phyloP scores from a whole-genome alignment of 2,888 invertebrate genomes.

The Argyra leucocephala region DNA sequence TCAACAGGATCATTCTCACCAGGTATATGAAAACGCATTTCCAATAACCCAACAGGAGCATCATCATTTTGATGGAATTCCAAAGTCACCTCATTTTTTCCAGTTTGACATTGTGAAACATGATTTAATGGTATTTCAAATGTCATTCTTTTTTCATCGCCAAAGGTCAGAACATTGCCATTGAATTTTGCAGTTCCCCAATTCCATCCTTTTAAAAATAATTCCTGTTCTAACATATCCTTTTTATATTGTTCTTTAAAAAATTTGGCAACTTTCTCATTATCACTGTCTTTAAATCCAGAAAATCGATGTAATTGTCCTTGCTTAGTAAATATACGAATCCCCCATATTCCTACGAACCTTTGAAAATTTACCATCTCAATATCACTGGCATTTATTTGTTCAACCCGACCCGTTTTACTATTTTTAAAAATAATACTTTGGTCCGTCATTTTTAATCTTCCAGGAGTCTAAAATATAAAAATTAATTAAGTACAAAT shows the following conservation, averaged over 20 bases:
- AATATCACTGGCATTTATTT: constrained; percentile 73
- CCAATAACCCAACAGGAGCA: constrained; percentile 90
- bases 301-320: constrained; percentile 84
- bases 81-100: constrained; percentile 95
- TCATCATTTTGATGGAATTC: constrained; percentile 99
- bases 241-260: constrained; percentile 73
- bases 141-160: constrained; percentile 71
- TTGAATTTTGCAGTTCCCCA: constrained; percentile 95
- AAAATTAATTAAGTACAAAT: constrained; percentile 15
- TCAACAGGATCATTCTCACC: constrained; percentile 88
- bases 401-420: constrained; percentile 94
- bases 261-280: constrained; percentile 86
- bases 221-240: constrained; percentile 81
- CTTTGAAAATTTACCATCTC: constrained; percentile 87
- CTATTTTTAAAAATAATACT: constrained; percentile 87
- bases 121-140: constrained; percentile 94
- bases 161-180: constrained; percentile 76
- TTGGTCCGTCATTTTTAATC: constrained; percentile 84
- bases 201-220: constrained; percentile 96
- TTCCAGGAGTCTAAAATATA: constrained; percentile 68
- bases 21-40: constrained; percentile 97
- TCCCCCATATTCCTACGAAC: constrained; percentile 81
- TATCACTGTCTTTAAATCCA: constrained; percentile 88
- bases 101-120: constrained; percentile 90
- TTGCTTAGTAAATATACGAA: constrained; percentile 81